Base-by-base conservation (phyloP, 1,140 invertebrate species). In the Anastrepha ludens region DNA sequence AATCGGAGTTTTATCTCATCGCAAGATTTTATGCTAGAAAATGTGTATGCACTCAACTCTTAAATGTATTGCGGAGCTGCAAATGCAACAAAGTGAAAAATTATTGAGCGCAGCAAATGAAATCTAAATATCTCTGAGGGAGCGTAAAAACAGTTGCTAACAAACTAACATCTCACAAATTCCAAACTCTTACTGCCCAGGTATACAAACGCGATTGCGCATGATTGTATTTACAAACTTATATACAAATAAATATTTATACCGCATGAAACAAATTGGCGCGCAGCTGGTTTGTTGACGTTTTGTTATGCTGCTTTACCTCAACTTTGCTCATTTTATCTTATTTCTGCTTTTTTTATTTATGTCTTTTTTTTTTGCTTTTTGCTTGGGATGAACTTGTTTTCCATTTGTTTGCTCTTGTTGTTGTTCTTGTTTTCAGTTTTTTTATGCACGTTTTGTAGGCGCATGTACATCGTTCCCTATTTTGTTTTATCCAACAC, bases 201-300 rank as follows among this genome's bases (percentile, higher is more conserved):
- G 50, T 55, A 55, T 55, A 55, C 50, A 6, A 55, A 55, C 50
- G 3, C 50, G 50, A 29, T 55, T 29, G 29, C 50, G 11, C 50
- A 55, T 6, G 11, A 8, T 8, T 55, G 11, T 55, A 55, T 86
- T 20, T 15, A 65, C 58, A 62, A 17, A 44, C 17, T 4, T 86
- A 6, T 39, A 41, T 62, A 58, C 81, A 58, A 17, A 85, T 11
- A 78, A n/a, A 44, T 78, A 20, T 78, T 78, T 50, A 78, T 62
- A 50, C 11, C 20, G 20, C 20, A 60, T 86, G n/a, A 2, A 60
- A 47, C 67, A 92, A 90, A 90, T 92, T 92, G 90, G 91, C 91
- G 91, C 89, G 90, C 91, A 89, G 85, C 88, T 91, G 88, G 90
- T 92, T 91, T 92, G 91, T 92, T 92, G 91, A 91, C 90, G 90